Evolutionary conservation across 2,113 vertebrate genomes (phyloP).

Genomic region (Macquaria australasica): DNA sequence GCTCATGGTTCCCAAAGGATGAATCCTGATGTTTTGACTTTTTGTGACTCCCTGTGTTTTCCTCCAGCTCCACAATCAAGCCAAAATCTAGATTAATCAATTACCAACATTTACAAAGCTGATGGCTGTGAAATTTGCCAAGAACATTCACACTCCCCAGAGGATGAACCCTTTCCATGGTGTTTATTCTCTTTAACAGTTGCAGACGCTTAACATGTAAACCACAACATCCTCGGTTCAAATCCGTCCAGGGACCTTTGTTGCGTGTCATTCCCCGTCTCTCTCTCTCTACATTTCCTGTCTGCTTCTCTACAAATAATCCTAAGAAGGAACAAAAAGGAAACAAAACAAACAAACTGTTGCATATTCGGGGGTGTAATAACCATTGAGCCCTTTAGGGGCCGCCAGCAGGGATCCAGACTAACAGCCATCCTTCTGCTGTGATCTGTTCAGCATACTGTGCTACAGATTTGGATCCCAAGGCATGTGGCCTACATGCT

Average conservation of each 20-base stretch:
- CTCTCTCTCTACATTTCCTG: neutral
- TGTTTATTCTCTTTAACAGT: neutral
- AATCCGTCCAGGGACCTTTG: too few relatives aligned
- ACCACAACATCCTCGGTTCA: neutral
- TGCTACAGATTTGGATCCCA: conserved; percentile 45
- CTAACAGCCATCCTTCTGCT: conserved; percentile 13
- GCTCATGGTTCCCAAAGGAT: neutral
- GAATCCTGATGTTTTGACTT: neutral
- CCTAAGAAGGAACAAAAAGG: neutral
- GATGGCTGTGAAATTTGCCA: too few relatives aligned
- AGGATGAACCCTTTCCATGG: too few relatives aligned
- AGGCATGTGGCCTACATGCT: conserved; percentile 61
- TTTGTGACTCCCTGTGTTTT: neutral
- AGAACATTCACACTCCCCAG: too few relatives aligned
- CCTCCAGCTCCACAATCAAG: neutral
- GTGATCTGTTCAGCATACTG: conserved; percentile 34
- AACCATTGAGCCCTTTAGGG: neutral
- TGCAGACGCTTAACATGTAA: neutral
- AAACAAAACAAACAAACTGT: neutral
- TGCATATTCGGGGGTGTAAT: neutral
- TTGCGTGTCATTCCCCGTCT: neutral
- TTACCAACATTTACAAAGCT: neutral
- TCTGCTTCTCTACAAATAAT: neutral
- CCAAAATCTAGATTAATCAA: neutral
- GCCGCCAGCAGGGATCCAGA: conserved; percentile 27